Percentiles rank a stretch among this genome's conserved stretches.
Conservation (phyloP, 2,113 vertebrate species). For the Hyperopisus bebe region DNA sequence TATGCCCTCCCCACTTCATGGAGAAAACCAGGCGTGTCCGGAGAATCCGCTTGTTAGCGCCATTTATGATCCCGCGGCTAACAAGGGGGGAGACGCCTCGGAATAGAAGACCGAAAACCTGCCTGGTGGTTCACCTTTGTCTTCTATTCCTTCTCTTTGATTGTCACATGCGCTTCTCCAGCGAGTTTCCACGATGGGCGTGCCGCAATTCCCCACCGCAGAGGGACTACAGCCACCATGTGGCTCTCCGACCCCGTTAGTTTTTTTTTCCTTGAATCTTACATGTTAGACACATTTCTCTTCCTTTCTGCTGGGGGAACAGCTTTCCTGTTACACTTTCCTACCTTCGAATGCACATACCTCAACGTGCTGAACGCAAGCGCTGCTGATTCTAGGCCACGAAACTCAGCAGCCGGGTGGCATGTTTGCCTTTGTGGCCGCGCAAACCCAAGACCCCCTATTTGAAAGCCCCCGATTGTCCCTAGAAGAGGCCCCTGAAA, state of each 20-base stretch:
- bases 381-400: not conserved
- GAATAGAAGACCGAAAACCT: not conserved
- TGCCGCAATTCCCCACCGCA: not conserved
- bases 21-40: not conserved
- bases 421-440: not conserved
- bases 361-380: not conserved
- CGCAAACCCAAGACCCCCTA: not conserved
- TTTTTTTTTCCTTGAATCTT: not conserved
- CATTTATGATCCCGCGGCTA: not conserved
- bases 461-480: not conserved
- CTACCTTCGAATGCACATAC: not conserved
- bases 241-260: not conserved
- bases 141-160: not conserved
- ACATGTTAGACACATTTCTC: not conserved
- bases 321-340: not conserved
- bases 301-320: not conserved
- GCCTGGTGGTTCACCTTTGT: no score
- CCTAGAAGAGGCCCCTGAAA: not conserved
- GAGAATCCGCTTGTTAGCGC: not conserved
- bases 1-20: not conserved
- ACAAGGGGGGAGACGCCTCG: not conserved
- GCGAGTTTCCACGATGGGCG: not conserved
- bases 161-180: not conserved
- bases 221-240: not conserved
- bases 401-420: not conserved